phyloP scores from a whole-genome alignment of 2,888 invertebrate species.

The Silvanus unidentatus region DNA sequence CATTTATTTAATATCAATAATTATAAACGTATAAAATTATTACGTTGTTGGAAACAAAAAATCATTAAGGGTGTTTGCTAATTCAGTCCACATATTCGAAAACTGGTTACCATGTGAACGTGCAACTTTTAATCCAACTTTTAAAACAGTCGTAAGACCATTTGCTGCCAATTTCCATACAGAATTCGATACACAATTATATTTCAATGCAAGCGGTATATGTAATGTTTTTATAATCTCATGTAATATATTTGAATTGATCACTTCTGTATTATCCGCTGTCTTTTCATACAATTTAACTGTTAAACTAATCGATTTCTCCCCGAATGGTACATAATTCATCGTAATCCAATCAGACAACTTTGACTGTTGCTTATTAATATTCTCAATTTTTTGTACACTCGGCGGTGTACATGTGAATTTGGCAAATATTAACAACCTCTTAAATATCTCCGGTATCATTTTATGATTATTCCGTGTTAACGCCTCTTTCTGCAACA shows the following conservation, averaged over 20 bases:
- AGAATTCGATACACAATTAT: slow-evolving; percentile 69
- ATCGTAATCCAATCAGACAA: slow-evolving; percentile 70
- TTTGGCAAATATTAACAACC: slow-evolving; percentile 60
- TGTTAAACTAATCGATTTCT: slow-evolving; percentile 68
- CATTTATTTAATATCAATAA: too few relatives aligned
- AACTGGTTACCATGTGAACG: slow-evolving; percentile 70
- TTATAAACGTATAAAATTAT: too few relatives aligned
- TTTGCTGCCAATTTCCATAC: slow-evolving; percentile 80
- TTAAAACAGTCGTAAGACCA: slow-evolving; percentile 69
- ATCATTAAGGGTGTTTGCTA: slow-evolving; percentile 81
- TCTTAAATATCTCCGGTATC: slow-evolving; percentile 62
- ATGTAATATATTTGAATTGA: slow-evolving; percentile 65
- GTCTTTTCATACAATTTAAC: slow-evolving; percentile 71
- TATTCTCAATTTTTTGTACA: slow-evolving; percentile 50
- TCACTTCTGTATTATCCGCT: slow-evolving; percentile 63
- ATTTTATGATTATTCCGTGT: slow-evolving; percentile 53
- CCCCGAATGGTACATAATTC: slow-evolving; percentile 83
- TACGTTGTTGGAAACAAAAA: slow-evolving; percentile 85
- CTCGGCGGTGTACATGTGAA: slow-evolving; percentile 65
- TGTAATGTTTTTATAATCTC: slow-evolving; percentile 61
- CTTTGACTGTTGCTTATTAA: slow-evolving; percentile 41
- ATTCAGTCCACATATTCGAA: slow-evolving; percentile 75
- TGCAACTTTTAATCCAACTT: slow-evolving; percentile 82
- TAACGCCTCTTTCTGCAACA: slow-evolving; percentile 72
- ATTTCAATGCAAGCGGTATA: slow-evolving; percentile 71